Evolutionary conservation across 2,888 invertebrate genomes (phyloP), one percentile per base, ranked within the genome.

Genomic region (Xestoiulus laeticollis): DNA sequence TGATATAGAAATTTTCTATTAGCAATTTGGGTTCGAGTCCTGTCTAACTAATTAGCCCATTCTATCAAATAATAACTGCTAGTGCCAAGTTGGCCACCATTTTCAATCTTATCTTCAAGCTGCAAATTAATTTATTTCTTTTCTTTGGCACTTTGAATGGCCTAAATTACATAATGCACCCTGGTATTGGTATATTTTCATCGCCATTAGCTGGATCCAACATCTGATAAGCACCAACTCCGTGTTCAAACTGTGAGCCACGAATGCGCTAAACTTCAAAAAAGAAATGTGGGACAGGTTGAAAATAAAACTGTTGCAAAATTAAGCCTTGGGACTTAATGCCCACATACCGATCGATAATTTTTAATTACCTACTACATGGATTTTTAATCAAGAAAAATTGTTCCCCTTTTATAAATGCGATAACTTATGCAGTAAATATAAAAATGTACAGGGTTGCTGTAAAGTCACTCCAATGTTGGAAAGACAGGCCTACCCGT

Each of bases 31-130:
- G 30, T 30, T 32, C 26, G 16, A 78, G 14, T 78, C 16, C 78
- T 14, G 30, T 78, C 12, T 26, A 78, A 3, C 78, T 78, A 78
- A 78, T 78, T 78, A 30, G 78, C 30, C 78, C 78, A 30, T 78
- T 78, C 26, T 30, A 3, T 12, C 16, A 32, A 30, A 30, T 14
- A 32, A 30, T 32, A 78, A 12, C 30, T 30, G 16, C 30, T 30
- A 78, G 78, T 78, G 78, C 78, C 78, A 78, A 78, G 30, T 78
- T 78, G 26, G 32, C 78, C 78, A 78, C 78, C 30, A 78, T 78
- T 78, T 78, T 78, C 78, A 26, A 12, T 78, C 78, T 78, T 78
- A 78, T 78, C 78, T 30, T 2, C 78, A 12, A 78, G 16, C 26
- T 8, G 26, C 4, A 78, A 78, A 78, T 78, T 78, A 78, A 78